A percentile compares a stretch with the other conserved stretches of the same genome.
phyloP scores from a whole-genome alignment of 2,797 vertebrate species.

The Sebastes iracundus region DNA sequence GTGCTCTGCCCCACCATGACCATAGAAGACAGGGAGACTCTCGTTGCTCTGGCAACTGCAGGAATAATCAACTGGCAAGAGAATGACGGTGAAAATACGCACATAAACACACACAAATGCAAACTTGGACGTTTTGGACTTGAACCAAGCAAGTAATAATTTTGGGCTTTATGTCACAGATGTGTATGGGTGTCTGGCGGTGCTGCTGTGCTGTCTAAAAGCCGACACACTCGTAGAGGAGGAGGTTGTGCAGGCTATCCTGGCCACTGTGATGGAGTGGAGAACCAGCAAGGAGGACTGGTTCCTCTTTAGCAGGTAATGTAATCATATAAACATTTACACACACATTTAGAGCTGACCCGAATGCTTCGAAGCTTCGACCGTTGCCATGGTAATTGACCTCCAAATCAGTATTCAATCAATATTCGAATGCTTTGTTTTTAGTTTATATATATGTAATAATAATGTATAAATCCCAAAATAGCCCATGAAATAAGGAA shows the following conservation, averaged over 20 bases:
- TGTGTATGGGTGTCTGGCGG: constrained; percentile 89
- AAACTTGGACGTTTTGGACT: not conserved
- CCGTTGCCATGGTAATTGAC: too few relatives aligned
- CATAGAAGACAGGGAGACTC: constrained; percentile 85
- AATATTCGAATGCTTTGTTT: too few relatives aligned
- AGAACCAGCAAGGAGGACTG: constrained; percentile 88
- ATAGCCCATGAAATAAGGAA: too few relatives aligned
- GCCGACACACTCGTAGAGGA: constrained; percentile 81
- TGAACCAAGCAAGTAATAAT: not conserved
- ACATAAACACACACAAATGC: not conserved
- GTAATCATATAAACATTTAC: not conserved
- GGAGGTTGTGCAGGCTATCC: constrained; percentile 85
- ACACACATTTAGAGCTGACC: not conserved
- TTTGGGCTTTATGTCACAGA: constrained; percentile 74
- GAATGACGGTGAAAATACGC: constrained; percentile 78
- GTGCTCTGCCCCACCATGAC: constrained; percentile 87
- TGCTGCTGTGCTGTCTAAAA: constrained; percentile 90
- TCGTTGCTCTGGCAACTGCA: constrained; percentile 87
- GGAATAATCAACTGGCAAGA: constrained; percentile 89
- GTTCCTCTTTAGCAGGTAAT: constrained; percentile 94
- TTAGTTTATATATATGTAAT: too few relatives aligned
- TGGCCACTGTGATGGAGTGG: constrained; percentile 92
- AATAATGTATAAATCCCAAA: too few relatives aligned
- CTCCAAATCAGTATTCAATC: too few relatives aligned
- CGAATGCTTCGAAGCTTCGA: too few relatives aligned